Evolutionary conservation across 2,797 vertebrate species (phyloP).

Genomic region (Micromesistius poutassou): DNA sequence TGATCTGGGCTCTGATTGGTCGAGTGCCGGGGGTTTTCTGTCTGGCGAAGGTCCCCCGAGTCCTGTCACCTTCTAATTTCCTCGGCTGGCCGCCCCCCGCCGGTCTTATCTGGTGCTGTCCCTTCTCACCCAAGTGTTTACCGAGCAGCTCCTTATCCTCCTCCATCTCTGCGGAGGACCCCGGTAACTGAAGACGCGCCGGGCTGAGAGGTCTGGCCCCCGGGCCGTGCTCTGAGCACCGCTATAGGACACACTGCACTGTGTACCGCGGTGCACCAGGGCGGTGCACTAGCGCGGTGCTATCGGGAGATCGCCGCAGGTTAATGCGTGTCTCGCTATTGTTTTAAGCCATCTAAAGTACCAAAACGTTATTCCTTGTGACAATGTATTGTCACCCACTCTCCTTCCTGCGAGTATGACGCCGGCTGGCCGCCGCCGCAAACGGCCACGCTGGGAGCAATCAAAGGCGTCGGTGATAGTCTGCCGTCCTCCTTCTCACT

Average conservation of each 20-base stretch:
- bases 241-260: too few relatives aligned
- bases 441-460: not conserved
- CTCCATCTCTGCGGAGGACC: too few relatives aligned
- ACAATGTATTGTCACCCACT: too few relatives aligned
- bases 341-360: not conserved
- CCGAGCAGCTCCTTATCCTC: slow-evolving; percentile 33
- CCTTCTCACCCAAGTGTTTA: slow-evolving; percentile 56
- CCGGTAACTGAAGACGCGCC: not conserved
- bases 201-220: too few relatives aligned
- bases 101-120: slow-evolving; percentile 59
- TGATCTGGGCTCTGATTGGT: slow-evolving; percentile 53
- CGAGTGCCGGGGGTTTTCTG: slow-evolving; percentile 42
- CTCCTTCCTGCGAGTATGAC: not conserved
- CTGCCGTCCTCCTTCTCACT: not conserved
- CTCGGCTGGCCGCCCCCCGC: slow-evolving; percentile 50
- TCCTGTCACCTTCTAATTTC: slow-evolving; percentile 54
- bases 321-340: too few relatives aligned
- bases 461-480: not conserved
- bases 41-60: slow-evolving; percentile 46
- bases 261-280: too few relatives aligned
- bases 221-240: too few relatives aligned
- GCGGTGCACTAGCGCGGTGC: too few relatives aligned
- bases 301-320: too few relatives aligned
- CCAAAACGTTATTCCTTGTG: not conserved
- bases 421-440: not conserved